These are phyloP conservation scores for Scolanthus callimorphus DNA, from an alignment of 92 coral and sea anemone genomes.

Conservation along the genomic window DNA sequence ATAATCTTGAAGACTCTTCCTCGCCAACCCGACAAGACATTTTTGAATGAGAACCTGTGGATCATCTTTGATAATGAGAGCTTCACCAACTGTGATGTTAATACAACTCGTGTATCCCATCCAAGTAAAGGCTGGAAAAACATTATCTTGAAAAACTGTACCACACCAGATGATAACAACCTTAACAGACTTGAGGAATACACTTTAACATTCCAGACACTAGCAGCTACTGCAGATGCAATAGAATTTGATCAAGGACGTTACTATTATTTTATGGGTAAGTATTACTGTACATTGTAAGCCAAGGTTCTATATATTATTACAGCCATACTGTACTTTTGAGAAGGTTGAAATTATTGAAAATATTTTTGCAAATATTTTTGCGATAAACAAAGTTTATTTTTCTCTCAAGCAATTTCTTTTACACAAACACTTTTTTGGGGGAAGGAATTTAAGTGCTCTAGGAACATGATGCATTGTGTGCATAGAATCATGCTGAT, in stretches of 20 bases:
- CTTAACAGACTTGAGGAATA: constrained; percentile 1
- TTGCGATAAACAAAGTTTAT: too few relatives aligned
- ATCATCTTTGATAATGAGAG: constrained; percentile 2
- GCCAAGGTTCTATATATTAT: too few relatives aligned
- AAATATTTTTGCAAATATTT: too few relatives aligned
- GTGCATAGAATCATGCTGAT: too few relatives aligned
- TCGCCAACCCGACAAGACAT: not conserved
- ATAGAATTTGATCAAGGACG: not conserved
- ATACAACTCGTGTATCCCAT: not conserved
- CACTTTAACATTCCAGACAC: not conserved
- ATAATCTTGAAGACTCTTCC: not conserved
- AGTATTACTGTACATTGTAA: not conserved
- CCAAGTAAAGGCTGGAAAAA: not conserved
- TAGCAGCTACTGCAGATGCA: not conserved
- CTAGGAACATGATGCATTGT: too few relatives aligned
- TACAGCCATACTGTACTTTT: too few relatives aligned
- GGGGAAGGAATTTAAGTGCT: too few relatives aligned
- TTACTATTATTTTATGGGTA: constrained; percentile 1
- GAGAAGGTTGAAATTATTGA: too few relatives aligned
- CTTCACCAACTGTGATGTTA: constrained; percentile 4
- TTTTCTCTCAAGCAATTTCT: too few relatives aligned
- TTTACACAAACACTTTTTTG: too few relatives aligned
- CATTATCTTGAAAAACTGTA: not conserved
- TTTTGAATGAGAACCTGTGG: not conserved
- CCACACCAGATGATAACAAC: not conserved